Percentiles rank a stretch among this genome's conserved stretches.
Conservation (phyloP, 2,113 vertebrate genomes). For the Triplophysa tibetana region DNA sequence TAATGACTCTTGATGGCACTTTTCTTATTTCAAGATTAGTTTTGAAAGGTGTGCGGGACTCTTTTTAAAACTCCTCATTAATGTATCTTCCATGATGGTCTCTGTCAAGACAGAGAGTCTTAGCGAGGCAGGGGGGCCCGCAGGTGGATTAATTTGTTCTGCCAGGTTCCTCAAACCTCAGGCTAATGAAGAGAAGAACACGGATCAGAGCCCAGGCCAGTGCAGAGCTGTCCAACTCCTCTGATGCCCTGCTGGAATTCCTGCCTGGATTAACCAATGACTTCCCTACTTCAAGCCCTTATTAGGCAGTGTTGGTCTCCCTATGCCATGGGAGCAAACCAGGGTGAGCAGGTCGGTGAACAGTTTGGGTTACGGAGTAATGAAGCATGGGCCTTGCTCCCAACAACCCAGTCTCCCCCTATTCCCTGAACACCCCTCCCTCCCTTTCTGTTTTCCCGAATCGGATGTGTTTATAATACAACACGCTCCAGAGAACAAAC, state of each 20-base stretch:
- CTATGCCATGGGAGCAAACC: constrained; percentile 14
- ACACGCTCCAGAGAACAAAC: constrained; percentile 51
- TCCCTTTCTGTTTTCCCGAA: constrained; percentile 23
- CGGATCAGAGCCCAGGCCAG: constrained; percentile 53
- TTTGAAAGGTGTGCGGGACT: constrained; percentile 25
- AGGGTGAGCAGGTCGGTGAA: constrained; percentile 37
- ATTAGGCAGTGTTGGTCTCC: constrained; percentile 43
- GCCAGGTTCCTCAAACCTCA: constrained; percentile 44
- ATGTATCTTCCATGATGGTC: constrained; percentile 30
- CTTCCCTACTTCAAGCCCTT: constrained; percentile 38
- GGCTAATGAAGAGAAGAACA: constrained; percentile 54
- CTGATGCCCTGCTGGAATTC: constrained; percentile 50
- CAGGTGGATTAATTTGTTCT: constrained; percentile 58
- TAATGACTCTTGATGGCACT: background rate
- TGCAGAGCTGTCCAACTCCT: constrained; percentile 36
- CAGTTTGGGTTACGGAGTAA: constrained; percentile 49
- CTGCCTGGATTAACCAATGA: constrained; percentile 49
- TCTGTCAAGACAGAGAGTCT: constrained; percentile 42
- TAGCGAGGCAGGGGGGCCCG: constrained; percentile 45
- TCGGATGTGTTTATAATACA: constrained; percentile 53
- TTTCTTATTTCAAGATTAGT: background rate
- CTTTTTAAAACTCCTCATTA: constrained; percentile 40
- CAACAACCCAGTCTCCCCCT: constrained; percentile 4
- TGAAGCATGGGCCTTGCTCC: constrained; percentile 49
- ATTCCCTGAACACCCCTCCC: constrained; percentile 4